A percentile compares a stretch with the other conserved stretches of the same genome.
These are phyloP conservation scores for Ectobius pallidus DNA, from an alignment of 2,888 invertebrate species.

Conservation along the genomic window DNA sequence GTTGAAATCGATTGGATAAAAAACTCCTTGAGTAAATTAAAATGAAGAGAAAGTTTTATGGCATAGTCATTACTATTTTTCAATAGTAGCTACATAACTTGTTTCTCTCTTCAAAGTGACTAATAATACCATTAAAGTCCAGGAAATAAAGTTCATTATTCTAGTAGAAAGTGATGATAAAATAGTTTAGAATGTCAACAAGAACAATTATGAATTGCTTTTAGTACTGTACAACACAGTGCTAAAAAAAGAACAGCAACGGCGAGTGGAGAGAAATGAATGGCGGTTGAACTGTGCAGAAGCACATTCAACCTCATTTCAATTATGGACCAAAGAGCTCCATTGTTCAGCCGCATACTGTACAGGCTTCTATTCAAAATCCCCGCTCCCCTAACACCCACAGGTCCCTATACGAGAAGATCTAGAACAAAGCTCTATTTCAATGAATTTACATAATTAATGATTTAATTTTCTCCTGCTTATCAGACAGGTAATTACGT, in stretches of 20 bases:
- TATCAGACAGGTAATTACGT: constrained; percentile 38
- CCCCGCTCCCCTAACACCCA: background rate
- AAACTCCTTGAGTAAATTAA: too few relatives aligned
- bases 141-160: too few relatives aligned
- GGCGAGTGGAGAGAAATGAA: background rate
- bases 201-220: background rate
- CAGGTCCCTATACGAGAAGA: constrained; percentile 25
- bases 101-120: too few relatives aligned
- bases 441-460: constrained; percentile 43
- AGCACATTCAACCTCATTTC: background rate
- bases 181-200: background rate
- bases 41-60: too few relatives aligned
- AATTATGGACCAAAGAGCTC: constrained; percentile 18
- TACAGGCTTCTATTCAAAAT: constrained; percentile 16
- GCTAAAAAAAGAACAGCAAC: background rate
- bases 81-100: too few relatives aligned
- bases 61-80: too few relatives aligned
- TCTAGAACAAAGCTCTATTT: constrained; percentile 37
- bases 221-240: too few relatives aligned
- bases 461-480: constrained; percentile 43
- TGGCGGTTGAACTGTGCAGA: background rate
- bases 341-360: background rate
- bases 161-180: too few relatives aligned
- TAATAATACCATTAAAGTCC: too few relatives aligned
- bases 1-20: too few relatives aligned